phyloP scores from a whole-genome alignment of 2,113 vertebrate genomes.

The Mirounga angustirostris region DNA sequence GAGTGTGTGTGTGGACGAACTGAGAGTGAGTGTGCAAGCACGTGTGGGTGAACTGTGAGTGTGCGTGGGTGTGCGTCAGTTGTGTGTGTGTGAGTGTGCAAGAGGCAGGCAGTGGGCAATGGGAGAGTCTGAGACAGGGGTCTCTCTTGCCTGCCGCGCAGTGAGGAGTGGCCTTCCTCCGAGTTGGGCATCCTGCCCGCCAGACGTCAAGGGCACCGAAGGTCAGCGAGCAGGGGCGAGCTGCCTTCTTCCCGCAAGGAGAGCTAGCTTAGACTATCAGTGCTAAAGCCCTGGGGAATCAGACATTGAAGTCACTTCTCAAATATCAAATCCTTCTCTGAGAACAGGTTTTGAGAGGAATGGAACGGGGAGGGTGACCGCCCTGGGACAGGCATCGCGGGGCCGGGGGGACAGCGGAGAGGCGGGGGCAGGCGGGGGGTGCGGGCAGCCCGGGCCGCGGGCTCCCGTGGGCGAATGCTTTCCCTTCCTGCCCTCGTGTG shows the following conservation, averaged over 20 bases:
- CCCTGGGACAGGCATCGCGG: accelerated
- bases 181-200: not conserved
- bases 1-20: not conserved
- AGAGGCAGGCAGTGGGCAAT: not conserved
- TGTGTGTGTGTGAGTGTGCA: not conserved
- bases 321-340: not conserved
- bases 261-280: not conserved
- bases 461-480: no score
- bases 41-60: not conserved
- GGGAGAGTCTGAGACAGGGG: not conserved
- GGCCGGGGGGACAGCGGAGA: not conserved
- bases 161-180: not conserved
- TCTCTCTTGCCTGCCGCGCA: not conserved
- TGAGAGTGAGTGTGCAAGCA: not conserved
- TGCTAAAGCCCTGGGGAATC: not conserved
- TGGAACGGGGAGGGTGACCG: accelerated
- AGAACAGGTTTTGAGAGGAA: not conserved
- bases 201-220: not conserved
- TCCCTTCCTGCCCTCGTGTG: not conserved
- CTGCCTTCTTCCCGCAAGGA: not conserved
- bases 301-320: not conserved
- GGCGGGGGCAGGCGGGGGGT: no score
- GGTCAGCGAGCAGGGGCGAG: not conserved
- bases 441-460: no score
- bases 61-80: no score